These are phyloP conservation scores for Thaumetopoea pityocampa DNA, from an alignment of 1,140 invertebrate genomes.

Conservation along the genomic window DNA sequence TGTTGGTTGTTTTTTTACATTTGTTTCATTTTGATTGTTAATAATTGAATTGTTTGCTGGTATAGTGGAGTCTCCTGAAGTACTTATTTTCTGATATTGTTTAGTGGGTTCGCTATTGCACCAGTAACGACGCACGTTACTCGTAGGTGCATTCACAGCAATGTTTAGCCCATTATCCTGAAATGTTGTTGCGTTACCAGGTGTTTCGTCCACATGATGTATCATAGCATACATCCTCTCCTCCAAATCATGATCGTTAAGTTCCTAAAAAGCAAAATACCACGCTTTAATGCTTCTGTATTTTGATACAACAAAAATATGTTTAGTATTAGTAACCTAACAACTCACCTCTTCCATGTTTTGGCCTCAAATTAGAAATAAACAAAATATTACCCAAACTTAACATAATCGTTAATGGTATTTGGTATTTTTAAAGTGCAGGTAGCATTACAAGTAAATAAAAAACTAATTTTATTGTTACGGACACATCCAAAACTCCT, in stretches of 20 bases:
- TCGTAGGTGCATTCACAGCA: constrained; percentile 40
- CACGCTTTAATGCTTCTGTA: constrained; percentile 33
- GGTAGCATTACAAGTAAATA: constrained; percentile 62
- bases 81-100: constrained; percentile 42
- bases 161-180: constrained; percentile 21
- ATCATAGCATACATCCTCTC: constrained; percentile 66
- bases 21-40: constrained; percentile 17
- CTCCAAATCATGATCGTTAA: constrained; percentile 69
- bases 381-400: constrained; percentile 51
- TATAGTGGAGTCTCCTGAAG: constrained; percentile 27
- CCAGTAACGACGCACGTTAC: constrained; percentile 58
- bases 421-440: constrained; percentile 44
- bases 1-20: constrained; percentile 25
- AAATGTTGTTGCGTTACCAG: constrained; percentile 30
- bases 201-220: constrained; percentile 61
- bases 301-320: constrained; percentile 65
- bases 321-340: constrained; percentile 37
- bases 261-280: constrained; percentile 59
- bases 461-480: constrained; percentile 63
- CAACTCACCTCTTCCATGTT: constrained; percentile 68
- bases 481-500: constrained; percentile 66
- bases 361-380: constrained; percentile 48
- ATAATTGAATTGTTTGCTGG: constrained; percentile 10
- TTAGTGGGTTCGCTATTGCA: constrained; percentile 30
- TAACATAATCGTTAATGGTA: constrained; percentile 64